Percentiles rank a stretch among this genome's conserved stretches.
Evolutionary conservation across 1,140 invertebrate genomes (phyloP).

Genomic region (Listronotus bonariensis): DNA sequence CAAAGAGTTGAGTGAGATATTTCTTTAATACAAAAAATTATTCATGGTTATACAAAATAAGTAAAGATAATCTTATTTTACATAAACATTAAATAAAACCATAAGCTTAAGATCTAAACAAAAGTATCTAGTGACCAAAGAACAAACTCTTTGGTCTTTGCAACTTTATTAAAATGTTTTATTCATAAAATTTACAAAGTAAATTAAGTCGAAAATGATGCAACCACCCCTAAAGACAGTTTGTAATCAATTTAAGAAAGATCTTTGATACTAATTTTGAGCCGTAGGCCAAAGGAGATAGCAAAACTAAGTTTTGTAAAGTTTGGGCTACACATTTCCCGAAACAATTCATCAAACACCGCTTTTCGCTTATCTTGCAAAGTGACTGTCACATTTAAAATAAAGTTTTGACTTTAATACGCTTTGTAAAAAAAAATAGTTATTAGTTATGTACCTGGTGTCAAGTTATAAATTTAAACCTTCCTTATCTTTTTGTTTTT

Average conservation of each 20-base stretch:
- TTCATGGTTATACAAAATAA: no score
- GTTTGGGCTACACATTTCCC: slow-evolving; percentile 7
- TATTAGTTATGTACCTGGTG: no score
- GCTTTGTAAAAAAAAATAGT: no score
- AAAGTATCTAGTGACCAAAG: slow-evolving; percentile 3
- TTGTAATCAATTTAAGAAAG: slow-evolving; percentile 18
- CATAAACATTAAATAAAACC: no score
- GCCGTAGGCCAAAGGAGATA: slow-evolving; percentile 13
- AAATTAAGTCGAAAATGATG: slow-evolving; percentile 7
- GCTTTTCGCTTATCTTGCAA: slow-evolving; percentile 13
- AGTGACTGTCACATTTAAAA: not conserved
- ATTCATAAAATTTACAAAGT: slow-evolving; percentile 8
- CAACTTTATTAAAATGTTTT: slow-evolving; percentile 8
- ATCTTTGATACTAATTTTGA: slow-evolving; percentile 20
- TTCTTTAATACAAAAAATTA: no score
- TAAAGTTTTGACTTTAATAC: no score
- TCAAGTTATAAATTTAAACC: no score
- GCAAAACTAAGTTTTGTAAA: slow-evolving; percentile 11
- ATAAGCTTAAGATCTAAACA: no score
- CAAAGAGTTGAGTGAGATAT: no score
- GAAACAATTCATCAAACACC: slow-evolving; percentile 19
- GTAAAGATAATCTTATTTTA: no score
- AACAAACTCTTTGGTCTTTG: slow-evolving; percentile 1
- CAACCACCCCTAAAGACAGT: slow-evolving; percentile 1
- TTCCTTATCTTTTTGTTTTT: no score